Percentiles rank a stretch among this genome's conserved stretches.
These are phyloP conservation scores for Wiebesia pumilae DNA, from an alignment of 1,140 invertebrate species.

Conservation along the genomic window DNA sequence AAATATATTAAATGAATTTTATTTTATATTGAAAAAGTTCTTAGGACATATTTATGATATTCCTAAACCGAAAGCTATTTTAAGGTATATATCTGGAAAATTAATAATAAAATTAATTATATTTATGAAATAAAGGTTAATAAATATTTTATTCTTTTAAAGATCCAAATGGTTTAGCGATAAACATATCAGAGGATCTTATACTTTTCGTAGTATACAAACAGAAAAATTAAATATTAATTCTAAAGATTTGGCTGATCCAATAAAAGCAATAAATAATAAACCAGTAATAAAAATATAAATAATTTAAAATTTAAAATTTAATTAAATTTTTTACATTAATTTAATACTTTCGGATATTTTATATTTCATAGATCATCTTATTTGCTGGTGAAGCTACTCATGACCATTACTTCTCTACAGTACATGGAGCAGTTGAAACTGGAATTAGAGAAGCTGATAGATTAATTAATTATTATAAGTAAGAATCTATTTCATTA, in stretches of 20 bases:
- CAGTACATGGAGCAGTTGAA: constrained; percentile 88
- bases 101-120: background rate
- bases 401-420: constrained; percentile 81
- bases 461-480: constrained; percentile 73
- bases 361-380: constrained; percentile 66
- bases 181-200: constrained; percentile 81
- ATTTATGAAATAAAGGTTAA: background rate
- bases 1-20: constrained; percentile 71
- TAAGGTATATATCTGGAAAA: constrained; percentile 61
- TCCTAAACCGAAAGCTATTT: constrained; percentile 71
- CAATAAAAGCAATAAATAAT: constrained; percentile 58
- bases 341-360: constrained; percentile 17
- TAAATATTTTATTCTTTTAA: constrained; percentile 29
- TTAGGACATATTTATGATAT: constrained; percentile 74
- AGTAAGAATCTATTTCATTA: constrained; percentile 44
- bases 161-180: constrained; percentile 83
- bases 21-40: constrained; percentile 74
- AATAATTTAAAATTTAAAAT: constrained; percentile 28
- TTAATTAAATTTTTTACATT: no score
- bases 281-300: constrained; percentile 60
- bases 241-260: constrained; percentile 60
- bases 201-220: constrained; percentile 80
- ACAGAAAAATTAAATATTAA: constrained; percentile 62
- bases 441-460: constrained; percentile 87
- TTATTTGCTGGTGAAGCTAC: constrained; percentile 86